Evolutionary conservation across 2,888 invertebrate species (phyloP).

Genomic region (Agonopterix arenella): DNA sequence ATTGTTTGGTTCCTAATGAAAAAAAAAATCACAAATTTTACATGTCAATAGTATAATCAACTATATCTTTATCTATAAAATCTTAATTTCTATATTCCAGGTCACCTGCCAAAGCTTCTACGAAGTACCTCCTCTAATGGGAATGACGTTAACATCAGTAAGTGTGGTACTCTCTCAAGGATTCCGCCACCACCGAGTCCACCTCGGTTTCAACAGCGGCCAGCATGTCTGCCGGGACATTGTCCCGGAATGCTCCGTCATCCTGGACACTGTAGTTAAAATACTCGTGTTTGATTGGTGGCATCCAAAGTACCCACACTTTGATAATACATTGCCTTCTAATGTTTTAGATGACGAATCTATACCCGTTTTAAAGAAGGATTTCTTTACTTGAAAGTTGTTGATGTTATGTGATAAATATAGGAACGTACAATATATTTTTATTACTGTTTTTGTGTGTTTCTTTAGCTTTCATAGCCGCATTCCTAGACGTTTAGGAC

Average conservation of each 20-base stretch:
- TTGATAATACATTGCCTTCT: slow-evolving; percentile 36
- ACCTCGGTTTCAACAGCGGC: slow-evolving; percentile 68
- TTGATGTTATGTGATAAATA: slow-evolving; percentile 13
- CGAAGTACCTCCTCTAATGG: slow-evolving; percentile 76
- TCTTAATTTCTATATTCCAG: slow-evolving; percentile 34
- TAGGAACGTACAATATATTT: too few species aligned
- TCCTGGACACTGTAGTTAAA: slow-evolving; percentile 46
- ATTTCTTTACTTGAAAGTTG: slow-evolving; percentile 32
- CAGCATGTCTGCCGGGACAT: slow-evolving; percentile 36
- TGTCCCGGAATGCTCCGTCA: slow-evolving; percentile 42
- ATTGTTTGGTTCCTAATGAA: too few species aligned
- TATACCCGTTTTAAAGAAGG: slow-evolving; percentile 38
- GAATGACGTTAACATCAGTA: slow-evolving; percentile 75
- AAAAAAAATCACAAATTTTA: too few species aligned
- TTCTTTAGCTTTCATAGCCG: too few species aligned
- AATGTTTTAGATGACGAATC: slow-evolving; percentile 38
- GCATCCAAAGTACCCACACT: slow-evolving; percentile 74
- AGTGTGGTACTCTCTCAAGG: slow-evolving; percentile 72
- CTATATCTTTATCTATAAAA: too few species aligned
- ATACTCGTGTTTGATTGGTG: slow-evolving; percentile 56
- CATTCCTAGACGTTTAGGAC: too few species aligned
- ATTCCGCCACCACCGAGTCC: slow-evolving; percentile 70
- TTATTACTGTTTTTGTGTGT: too few species aligned
- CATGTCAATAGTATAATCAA: too few species aligned
- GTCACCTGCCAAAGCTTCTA: slow-evolving; percentile 75